Evolutionary conservation across 2,113 vertebrate genomes (phyloP), one percentile per base, ranked within the genome.

Genomic region (Thomomys bottae): DNA sequence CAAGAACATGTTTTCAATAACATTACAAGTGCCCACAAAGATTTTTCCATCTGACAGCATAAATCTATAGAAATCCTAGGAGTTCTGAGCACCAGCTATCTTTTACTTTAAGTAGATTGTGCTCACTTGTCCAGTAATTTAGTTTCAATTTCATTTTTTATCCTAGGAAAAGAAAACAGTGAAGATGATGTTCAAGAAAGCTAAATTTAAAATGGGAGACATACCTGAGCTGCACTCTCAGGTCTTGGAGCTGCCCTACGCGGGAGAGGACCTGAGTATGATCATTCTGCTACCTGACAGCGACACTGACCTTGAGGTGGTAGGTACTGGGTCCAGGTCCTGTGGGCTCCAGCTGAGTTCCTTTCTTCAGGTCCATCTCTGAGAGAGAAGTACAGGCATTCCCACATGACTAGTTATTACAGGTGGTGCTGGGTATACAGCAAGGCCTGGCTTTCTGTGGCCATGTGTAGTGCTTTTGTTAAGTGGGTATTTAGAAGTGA

Each of bases 171-270:
- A 94, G 3, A 99, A 97, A 80, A 96, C 97, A 1, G 98, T 99
- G 92, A 98, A 98, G 96, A 99, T 99, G 99, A 99, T 99, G 99
- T 77, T 76, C 18, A 98, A 97, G 85, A 95, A 95, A 42, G 96
- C 83, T 1, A 87, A 6, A 7, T 99, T 98, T 94, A 95, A 95
- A 21, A 84, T 98, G 92, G 90, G 94, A 3, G 96, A 96, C 1
- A 94, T 98, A 34, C 95, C 97, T 0, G 98, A 99, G 4, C 63
- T 95, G 6, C 77, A 80, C 63, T 97, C 97, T 38, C 97, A 98
- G 97, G 93, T 99, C 92, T 96, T 99, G 36, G 98, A 99, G 96
- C 72, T 99, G 20, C 99, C 99, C 0, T 99, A 99, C 6, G 86
- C 89, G 0, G 98, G 96, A 14, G 96, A 98, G 1, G 98, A 99